Evolutionary conservation across 2,797 vertebrate genomes (phyloP).

Genomic region (Anniella stebbinsi): DNA sequence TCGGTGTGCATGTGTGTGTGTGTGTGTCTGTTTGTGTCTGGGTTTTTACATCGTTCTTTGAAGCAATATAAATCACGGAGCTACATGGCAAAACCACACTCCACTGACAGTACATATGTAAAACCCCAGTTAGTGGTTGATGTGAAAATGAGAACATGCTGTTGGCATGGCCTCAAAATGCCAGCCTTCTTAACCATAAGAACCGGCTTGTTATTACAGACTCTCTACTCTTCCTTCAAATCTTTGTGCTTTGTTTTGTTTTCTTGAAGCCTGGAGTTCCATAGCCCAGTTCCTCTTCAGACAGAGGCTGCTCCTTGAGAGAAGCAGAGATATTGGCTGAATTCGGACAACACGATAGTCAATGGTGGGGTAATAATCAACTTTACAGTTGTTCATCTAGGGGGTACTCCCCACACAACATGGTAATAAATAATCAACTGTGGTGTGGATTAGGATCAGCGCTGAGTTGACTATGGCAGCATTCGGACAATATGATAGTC

Average conservation of each 20-base stretch:
- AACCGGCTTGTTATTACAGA: constrained; percentile 43
- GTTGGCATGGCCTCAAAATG: constrained; percentile 64
- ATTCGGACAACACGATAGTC: too few relatives aligned
- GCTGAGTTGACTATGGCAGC: too few relatives aligned
- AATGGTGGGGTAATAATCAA: too few relatives aligned
- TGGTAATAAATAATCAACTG: too few relatives aligned
- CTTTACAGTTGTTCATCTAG: too few relatives aligned
- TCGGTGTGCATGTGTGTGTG: constrained; percentile 40
- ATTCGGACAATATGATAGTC: too few relatives aligned
- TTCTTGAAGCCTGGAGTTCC: constrained; percentile 27
- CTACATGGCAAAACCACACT: constrained; percentile 72
- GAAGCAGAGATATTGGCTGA: constrained; percentile 46
- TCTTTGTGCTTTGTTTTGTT: not conserved
- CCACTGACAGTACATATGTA: constrained; percentile 62
- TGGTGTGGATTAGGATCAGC: too few relatives aligned
- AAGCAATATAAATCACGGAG: constrained; percentile 74
- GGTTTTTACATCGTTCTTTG: constrained; percentile 64
- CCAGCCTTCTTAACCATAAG: constrained; percentile 63
- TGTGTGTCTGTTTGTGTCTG: constrained; percentile 9
- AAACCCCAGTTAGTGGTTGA: constrained; percentile 61
- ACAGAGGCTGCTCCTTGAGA: constrained; percentile 49
- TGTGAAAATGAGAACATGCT: constrained; percentile 67
- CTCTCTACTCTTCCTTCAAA: constrained; percentile 33
- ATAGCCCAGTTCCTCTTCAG: constrained; percentile 45
- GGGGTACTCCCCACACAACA: too few relatives aligned